Conservation (phyloP, 2,888 invertebrate species). For the Pammene aurita region DNA sequence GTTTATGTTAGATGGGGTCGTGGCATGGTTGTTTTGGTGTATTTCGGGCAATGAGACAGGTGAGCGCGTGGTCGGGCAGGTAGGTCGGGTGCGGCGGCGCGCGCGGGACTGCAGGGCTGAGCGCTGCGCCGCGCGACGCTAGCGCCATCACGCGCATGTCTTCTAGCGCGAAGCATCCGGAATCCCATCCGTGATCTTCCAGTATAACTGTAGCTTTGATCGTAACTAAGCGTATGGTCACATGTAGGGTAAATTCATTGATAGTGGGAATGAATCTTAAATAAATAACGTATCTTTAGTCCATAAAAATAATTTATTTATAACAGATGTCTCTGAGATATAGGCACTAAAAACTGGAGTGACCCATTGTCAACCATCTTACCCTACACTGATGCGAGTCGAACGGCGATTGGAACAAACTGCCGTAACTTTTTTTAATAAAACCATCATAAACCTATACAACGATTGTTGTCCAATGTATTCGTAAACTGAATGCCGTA, state of each 20-base stretch:
- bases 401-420: constrained; percentile 3
- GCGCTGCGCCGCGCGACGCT: constrained; percentile 48
- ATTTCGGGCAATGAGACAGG: constrained; percentile 60
- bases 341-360: neutral
- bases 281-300: no score
- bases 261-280: no score
- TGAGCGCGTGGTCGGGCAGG: constrained; percentile 52
- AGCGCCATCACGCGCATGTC: constrained; percentile 71
- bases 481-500: constrained; percentile 50
- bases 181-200: neutral
- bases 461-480: constrained; percentile 55
- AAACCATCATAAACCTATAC: constrained; percentile 60
- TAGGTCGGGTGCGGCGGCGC: constrained; percentile 63
- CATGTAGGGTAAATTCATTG: neutral
- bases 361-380: neutral
- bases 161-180: constrained; percentile 48
- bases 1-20: constrained; percentile 52
- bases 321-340: no score
- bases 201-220: neutral
- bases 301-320: no score
- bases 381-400: neutral
- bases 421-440: constrained; percentile 20
- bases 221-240: neutral
- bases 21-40: constrained; percentile 65
- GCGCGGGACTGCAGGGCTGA: constrained; percentile 67